Percentiles rank a stretch among this genome's conserved stretches.
Evolutionary conservation across 2,797 vertebrate genomes (phyloP).

Genomic region (Denticeps clupeoides): DNA sequence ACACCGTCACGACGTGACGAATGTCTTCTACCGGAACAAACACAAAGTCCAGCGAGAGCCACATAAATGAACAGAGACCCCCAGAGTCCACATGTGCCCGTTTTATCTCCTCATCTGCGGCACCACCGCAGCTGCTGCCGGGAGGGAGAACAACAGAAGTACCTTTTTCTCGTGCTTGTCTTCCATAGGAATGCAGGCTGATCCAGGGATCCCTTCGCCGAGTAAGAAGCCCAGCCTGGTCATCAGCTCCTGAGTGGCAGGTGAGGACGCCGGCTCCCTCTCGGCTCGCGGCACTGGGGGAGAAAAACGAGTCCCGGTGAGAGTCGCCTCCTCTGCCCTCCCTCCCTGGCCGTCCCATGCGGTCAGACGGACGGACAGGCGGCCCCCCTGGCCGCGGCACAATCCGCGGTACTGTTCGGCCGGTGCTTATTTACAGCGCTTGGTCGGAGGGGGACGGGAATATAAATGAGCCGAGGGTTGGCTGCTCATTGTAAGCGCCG

Average conservation of each 20-base stretch:
- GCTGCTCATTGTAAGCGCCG: neutral
- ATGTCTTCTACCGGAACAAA: too few species aligned
- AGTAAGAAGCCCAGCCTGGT: conserved; percentile 95
- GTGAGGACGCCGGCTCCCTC: conserved; percentile 80
- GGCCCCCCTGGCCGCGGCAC: conserved; percentile 40
- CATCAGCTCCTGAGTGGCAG: conserved; percentile 97
- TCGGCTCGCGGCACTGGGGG: conserved; percentile 68
- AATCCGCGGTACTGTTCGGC: conserved; percentile 17
- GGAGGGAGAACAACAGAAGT: conserved; percentile 49
- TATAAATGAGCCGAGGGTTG: conserved; percentile 8
- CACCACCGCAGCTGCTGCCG: conserved; percentile 36
- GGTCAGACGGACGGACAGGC: too few species aligned
- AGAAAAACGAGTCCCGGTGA: conserved; percentile 26
- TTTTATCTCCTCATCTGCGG: conserved; percentile 30
- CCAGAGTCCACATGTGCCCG: conserved; percentile 11
- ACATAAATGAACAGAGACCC: too few species aligned
- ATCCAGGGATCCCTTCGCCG: conserved; percentile 90
- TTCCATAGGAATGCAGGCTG: conserved; percentile 84
- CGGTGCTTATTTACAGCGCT: conserved; percentile 10
- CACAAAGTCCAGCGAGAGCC: too few species aligned
- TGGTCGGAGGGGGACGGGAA: conserved; percentile 8
- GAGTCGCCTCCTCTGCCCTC: neutral
- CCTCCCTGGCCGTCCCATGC: conserved; percentile 32
- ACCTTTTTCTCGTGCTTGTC: conserved; percentile 94
- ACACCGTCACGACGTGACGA: too few species aligned